Evolutionary conservation across 2,113 vertebrate genomes (phyloP).

Genomic region (Orycteropus afer): DNA sequence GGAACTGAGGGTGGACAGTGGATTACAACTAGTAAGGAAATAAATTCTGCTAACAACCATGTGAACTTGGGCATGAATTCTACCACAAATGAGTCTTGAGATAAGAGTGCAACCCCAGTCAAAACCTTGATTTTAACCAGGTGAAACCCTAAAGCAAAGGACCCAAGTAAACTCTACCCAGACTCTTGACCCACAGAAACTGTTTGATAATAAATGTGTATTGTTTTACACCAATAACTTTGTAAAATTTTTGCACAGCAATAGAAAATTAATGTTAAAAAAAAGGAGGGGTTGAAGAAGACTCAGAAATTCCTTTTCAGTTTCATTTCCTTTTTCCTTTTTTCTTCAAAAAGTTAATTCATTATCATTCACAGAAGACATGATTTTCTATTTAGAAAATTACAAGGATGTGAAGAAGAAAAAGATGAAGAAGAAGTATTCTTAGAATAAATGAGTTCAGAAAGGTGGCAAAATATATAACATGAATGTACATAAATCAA

Average conservation of each 20-base stretch:
- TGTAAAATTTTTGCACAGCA: not conserved
- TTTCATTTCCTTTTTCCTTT: not conserved
- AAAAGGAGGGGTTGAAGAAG: not conserved
- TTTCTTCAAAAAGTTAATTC: not conserved
- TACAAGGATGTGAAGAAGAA: no score
- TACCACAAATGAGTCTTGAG: not conserved
- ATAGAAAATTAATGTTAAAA: not conserved
- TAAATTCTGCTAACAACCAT: no score
- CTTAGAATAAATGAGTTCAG: no score
- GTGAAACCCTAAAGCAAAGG: no score
- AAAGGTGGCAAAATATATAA: no score
- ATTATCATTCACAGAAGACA: not conserved
- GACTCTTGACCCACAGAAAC: no score
- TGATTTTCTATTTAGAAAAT: no score
- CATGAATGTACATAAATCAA: no score
- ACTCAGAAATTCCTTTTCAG: not conserved
- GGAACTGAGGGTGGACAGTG: not conserved
- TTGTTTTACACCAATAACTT: no score
- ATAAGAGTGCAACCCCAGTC: not conserved
- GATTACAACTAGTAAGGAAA: not conserved
- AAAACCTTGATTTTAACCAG: not conserved
- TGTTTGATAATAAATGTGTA: no score
- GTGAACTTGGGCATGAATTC: not conserved
- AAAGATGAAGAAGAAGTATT: no score
- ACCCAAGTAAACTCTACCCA: no score